A percentile compares a stretch with the other conserved stretches of the same genome.
phyloP scores from a whole-genome alignment of 2,888 invertebrate species.

The Alcis repandata region DNA sequence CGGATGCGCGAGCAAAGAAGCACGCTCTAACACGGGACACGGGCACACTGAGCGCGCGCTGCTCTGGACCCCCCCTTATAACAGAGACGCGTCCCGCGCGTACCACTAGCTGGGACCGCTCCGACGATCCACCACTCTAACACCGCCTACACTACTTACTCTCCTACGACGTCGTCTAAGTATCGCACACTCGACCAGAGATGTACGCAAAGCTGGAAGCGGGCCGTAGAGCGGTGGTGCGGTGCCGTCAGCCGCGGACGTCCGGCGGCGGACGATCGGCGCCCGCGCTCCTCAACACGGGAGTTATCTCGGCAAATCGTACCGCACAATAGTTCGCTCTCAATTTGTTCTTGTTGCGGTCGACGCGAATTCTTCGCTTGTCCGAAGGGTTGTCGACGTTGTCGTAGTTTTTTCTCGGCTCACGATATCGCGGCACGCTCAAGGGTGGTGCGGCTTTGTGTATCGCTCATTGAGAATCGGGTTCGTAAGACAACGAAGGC shows the following conservation, averaged over 20 bases:
- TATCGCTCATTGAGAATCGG: constrained; percentile 64
- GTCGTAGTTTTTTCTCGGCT: constrained; percentile 77
- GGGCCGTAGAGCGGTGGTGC: constrained; percentile 46
- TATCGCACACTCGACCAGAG: constrained; percentile 23
- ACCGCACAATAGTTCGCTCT: constrained; percentile 84
- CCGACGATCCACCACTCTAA: constrained; percentile 56
- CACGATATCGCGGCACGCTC: constrained; percentile 63
- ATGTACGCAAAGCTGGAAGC: constrained; percentile 35
- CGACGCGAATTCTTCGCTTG: constrained; percentile 82
- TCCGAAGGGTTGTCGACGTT: constrained; percentile 73
- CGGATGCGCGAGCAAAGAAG: constrained; percentile 63
- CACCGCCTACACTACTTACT: constrained; percentile 64
- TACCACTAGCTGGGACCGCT: constrained; percentile 69
- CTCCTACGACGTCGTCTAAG: constrained; percentile 31
- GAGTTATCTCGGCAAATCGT: constrained; percentile 84
- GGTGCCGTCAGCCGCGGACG: constrained; percentile 64
- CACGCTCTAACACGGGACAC: constrained; percentile 83
- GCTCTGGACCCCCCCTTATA: constrained; percentile 84
- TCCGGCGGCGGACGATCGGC: constrained; percentile 68
- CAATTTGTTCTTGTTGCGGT: constrained; percentile 86
- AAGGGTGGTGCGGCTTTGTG: constrained; percentile 69
- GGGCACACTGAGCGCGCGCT: constrained; percentile 85
- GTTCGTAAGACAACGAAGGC: constrained; percentile 54
- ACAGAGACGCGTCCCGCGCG: constrained; percentile 82
- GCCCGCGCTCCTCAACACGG: constrained; percentile 76